Evolutionary conservation across 2,797 vertebrate species (phyloP), one percentile per base, ranked within the genome.

Genomic region (Pseudochirops corinnae): DNA sequence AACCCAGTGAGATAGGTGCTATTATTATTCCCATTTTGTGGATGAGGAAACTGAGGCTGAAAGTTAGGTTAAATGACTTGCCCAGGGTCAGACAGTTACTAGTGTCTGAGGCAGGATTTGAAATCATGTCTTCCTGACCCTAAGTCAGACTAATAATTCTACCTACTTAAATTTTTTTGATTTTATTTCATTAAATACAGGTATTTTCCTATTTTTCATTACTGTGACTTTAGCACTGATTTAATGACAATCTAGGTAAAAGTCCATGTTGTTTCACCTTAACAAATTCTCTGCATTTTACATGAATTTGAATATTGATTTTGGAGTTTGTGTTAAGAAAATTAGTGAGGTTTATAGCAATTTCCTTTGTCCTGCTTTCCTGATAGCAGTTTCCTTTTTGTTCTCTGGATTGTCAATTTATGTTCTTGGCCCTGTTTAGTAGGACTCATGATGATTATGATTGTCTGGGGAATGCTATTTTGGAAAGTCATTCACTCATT

Each of bases 391-490:
- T 94, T 67, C 14, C 7, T 95, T 90, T 2, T 92, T 94, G 52
- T 62, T 93, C 93, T 67, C 55, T 55, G 55, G 13, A 57, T 62
- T 28, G 55, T 90, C 53, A 56, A 90, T 39, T 26, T 74, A 90
- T 95, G 12, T 53, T 93, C 90, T 93, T 62, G 31, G 26, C 24
- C 50, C 91, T 92, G 1, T 91, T 91, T 52, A 33, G 6, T 28
- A 55, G 5, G 11, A 1, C 13, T 57, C 57, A 60, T 90, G 26
- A 58, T 92, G 4, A 21, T 55, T 74, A 82, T 90, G n/a, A 58
- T 90, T 62, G 16, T 9, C 55, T 92, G 92, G 67, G 24, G 94
- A 92, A 90, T 58, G 39, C n/a, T 94, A 93, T 92, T 92, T 95
- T 94, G 55, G 56, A 58, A 74, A 95, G 46, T 31, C 29, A 60